Evolutionary conservation across 2,797 vertebrate genomes (phyloP), one percentile per base, ranked within the genome.

Genomic region (Myotis findleyi): DNA sequence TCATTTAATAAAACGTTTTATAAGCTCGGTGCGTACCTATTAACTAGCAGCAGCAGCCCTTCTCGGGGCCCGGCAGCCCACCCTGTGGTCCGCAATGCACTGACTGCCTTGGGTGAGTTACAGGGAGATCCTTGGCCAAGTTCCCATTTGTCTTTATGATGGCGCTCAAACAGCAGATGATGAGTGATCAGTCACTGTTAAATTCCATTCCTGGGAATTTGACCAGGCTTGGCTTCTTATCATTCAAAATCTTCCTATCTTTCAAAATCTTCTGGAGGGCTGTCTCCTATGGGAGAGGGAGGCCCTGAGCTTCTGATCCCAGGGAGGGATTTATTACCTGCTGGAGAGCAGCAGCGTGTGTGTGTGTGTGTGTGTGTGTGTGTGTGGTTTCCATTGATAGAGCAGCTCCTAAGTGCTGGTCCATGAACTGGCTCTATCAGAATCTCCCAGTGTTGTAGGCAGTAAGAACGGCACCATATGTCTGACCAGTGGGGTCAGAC

Each of bases 1-100:
- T 95, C 88, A 0, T 97, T 97, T 97, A 94, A 97, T 96, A 97
- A 97, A 97, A 96, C 87, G 91, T 95, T 97, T 97, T 97, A 96
- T 97, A 96, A 96, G 97, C 97, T 93, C 95, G 77, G 68, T 83
- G 92, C 12, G 9, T 92, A 95, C 95, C 95, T 97, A 84, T 95
- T 97, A 97, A 96, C 72, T 81, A 93, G 69, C 89, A 94, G 69
- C 89, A 94, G 95, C 79, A 86, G 81, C 71, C 57, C 91, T 95
- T 94, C 86, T 66, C 0, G 0, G 92, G 13, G 44, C 90, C 79
- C 82, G 20, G 49, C 88, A 44, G 86, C 92, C 71, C 72, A 5
- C 83, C 44, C 92, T 82, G 71, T 87, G 92, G 94, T 90, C 93
- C 27, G 23, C 38, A 64, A 20, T 25, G 66, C 62, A 6, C 71